A percentile compares a stretch with the other conserved stretches of the same genome.
Evolutionary conservation across 2,113 vertebrate species (phyloP).

Genomic region (Ursus arctos): DNA sequence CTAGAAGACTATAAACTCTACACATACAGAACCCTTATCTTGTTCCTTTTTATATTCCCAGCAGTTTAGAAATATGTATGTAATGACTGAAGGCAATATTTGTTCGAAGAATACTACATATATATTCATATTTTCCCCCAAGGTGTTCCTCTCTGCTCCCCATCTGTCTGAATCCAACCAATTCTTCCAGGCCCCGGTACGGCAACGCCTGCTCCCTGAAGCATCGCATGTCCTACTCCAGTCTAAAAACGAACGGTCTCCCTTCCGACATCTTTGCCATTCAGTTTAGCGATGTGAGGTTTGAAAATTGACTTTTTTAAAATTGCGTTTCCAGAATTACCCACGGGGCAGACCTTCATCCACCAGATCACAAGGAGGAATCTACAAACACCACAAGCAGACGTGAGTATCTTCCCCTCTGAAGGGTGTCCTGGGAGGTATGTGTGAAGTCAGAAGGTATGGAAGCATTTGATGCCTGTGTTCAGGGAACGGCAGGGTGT

Average conservation of each 20-base stretch:
- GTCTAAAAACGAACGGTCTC: not conserved
- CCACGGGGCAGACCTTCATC: not conserved
- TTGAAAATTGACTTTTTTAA: not conserved
- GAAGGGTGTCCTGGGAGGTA: not conserved
- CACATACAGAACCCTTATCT: not conserved
- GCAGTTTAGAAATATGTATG: not conserved
- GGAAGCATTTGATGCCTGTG: not conserved
- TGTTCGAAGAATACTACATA: not conserved
- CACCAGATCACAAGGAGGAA: not conserved
- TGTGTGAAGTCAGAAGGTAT: not conserved
- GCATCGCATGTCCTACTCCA: not conserved
- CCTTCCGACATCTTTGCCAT: not conserved
- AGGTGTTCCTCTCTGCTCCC: not conserved
- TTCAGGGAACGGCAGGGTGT: not conserved
- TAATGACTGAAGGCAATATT: not conserved
- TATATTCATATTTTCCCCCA: not conserved
- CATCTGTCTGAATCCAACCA: not conserved
- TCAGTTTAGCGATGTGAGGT: not conserved
- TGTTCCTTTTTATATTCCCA: not conserved
- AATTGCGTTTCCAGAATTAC: not conserved
- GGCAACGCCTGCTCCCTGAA: not conserved
- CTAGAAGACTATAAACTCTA: not conserved
- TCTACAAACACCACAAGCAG: not conserved
- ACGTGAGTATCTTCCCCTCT: not conserved
- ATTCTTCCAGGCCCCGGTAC: not conserved